Conservation (phyloP, 2,888 invertebrate genomes). For the Acleris holmiana region DNA sequence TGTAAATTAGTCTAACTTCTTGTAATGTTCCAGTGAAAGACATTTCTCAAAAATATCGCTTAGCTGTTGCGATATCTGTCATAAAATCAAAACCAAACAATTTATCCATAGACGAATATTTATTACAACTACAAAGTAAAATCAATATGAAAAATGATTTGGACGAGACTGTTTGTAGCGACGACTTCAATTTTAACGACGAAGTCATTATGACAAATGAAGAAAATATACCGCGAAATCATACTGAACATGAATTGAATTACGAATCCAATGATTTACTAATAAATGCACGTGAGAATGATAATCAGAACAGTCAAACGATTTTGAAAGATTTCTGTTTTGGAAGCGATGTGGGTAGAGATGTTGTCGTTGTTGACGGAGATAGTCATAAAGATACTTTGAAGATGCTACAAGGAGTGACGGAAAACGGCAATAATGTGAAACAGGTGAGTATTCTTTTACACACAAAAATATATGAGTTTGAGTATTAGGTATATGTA, state of each 20-base stretch:
- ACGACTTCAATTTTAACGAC: slow-evolving; percentile 57
- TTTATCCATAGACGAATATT: slow-evolving; percentile 48
- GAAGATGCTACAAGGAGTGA: slow-evolving; percentile 5
- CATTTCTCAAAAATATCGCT: slow-evolving; percentile 57
- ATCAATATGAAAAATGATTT: slow-evolving; percentile 47
- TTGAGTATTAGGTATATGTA: too few relatives aligned
- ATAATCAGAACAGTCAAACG: slow-evolving; percentile 21
- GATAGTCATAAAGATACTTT: slow-evolving; percentile 1
- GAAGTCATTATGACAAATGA: slow-evolving; percentile 10
- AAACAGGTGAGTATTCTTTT: background rate
- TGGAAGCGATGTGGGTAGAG: background rate
- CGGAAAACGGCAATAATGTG: background rate
- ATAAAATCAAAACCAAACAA: slow-evolving; percentile 59
- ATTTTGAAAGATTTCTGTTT: slow-evolving; percentile 23
- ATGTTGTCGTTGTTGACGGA: background rate
- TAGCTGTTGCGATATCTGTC: slow-evolving; percentile 58
- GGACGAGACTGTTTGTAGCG: slow-evolving; percentile 53
- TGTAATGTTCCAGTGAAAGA: slow-evolving; percentile 53
- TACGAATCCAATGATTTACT: background rate
- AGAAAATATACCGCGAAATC: slow-evolving; percentile 2
- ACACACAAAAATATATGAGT: background rate
- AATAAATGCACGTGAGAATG: background rate
- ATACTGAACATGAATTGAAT: slow-evolving; percentile 19
- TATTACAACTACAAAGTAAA: slow-evolving; percentile 51
- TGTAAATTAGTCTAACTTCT: background rate